Percentiles rank a stretch among this genome's conserved stretches.
phyloP scores from a whole-genome alignment of 2,797 vertebrate species.

The Champsocephalus gunnari region DNA sequence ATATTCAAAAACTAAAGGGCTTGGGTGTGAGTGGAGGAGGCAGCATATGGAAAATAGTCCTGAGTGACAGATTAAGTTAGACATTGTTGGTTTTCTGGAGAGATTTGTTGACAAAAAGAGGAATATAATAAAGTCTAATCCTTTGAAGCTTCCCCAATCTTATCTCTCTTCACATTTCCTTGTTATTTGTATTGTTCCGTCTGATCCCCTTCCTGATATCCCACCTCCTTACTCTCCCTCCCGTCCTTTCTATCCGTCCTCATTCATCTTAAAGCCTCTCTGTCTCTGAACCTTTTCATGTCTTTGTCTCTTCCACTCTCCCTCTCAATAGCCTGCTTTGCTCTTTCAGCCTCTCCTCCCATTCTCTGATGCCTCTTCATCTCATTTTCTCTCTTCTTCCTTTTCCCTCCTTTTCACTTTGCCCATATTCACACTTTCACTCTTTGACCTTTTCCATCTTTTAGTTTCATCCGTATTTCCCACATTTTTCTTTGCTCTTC shows the following conservation, averaged over 20 bases:
- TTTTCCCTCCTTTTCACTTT: conserved; percentile 27
- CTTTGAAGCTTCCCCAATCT: conserved; percentile 12
- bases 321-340: conserved; percentile 47
- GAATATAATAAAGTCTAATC: conserved; percentile 30
- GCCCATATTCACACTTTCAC: conserved; percentile 19
- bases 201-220: conserved; percentile 32
- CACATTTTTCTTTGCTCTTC: conserved; percentile 21
- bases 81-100: conserved; percentile 8
- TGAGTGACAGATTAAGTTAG: neutral
- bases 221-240: conserved; percentile 18
- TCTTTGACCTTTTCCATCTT: conserved; percentile 11
- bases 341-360: conserved; percentile 37
- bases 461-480: conserved; percentile 11
- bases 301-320: conserved; percentile 36
- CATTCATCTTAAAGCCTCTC: conserved; percentile 59
- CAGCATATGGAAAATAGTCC: neutral
- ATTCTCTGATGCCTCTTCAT: conserved; percentile 43
- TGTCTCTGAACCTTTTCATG: conserved; percentile 20
- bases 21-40: neutral
- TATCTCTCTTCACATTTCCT: conserved; percentile 36
- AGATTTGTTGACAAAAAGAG: conserved; percentile 27
- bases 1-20: neutral
- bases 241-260: conserved; percentile 49
- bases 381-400: conserved; percentile 13
- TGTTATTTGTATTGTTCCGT: conserved; percentile 38